These are phyloP conservation scores for Stenoptilia bipunctidactyla DNA, from an alignment of 2,888 invertebrate genomes.

Conservation along the genomic window DNA sequence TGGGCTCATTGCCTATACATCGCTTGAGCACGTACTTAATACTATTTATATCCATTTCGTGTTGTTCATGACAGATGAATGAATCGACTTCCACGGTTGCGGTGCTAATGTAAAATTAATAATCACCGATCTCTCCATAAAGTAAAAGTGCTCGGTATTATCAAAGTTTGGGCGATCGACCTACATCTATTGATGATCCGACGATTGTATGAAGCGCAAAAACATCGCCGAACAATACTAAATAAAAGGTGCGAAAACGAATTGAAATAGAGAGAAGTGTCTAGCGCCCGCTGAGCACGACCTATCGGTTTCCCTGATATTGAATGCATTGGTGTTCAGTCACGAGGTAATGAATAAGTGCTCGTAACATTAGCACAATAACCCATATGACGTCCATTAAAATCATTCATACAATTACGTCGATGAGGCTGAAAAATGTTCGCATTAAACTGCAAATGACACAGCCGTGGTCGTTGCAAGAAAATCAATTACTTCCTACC, in stretches of 20 bases:
- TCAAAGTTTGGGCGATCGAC: slow-evolving; percentile 46
- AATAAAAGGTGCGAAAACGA: slow-evolving; percentile 45
- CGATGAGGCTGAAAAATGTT: background rate
- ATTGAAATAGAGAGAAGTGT: slow-evolving; percentile 29
- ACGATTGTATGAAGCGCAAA: slow-evolving; percentile 32
- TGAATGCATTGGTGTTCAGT: slow-evolving; percentile 22
- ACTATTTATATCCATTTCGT: background rate
- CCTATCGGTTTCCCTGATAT: slow-evolving; percentile 18
- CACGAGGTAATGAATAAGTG: slow-evolving; percentile 42
- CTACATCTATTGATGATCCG: slow-evolving; percentile 39
- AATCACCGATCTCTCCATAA: slow-evolving; percentile 37
- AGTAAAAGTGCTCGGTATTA: slow-evolving; percentile 61
- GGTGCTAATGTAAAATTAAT: slow-evolving; percentile 34
- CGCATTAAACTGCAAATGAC: background rate
- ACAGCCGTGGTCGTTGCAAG: background rate
- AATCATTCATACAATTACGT: slow-evolving; percentile 32
- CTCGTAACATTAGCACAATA: slow-evolving; percentile 48
- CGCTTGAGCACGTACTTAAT: background rate
- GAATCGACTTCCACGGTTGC: background rate
- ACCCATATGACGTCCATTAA: slow-evolving; percentile 45
- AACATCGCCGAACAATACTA: slow-evolving; percentile 34
- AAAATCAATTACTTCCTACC: background rate
- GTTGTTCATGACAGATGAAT: background rate
- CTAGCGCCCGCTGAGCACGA: slow-evolving; percentile 12
- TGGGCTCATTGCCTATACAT: too few relatives aligned